Evolutionary conservation across 2,797 vertebrate genomes (phyloP).

Genomic region (Smutsia temminckii): DNA sequence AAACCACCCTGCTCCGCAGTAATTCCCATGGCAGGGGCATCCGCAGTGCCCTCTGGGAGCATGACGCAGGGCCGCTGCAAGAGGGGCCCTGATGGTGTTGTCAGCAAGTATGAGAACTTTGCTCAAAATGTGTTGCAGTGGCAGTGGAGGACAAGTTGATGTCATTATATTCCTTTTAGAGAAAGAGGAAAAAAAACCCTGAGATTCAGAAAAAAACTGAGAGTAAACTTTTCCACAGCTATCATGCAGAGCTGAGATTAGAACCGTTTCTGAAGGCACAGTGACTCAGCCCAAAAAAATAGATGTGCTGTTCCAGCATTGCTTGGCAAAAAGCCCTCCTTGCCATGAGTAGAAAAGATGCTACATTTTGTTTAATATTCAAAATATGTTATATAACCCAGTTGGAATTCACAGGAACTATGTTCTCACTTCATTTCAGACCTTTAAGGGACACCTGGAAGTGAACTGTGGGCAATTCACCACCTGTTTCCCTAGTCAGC

Average conservation of each 20-base stretch:
- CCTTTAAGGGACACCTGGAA: constrained; percentile 34
- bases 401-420: constrained; percentile 61
- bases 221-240: constrained; percentile 72
- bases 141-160: constrained; percentile 75
- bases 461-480: background rate
- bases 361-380: constrained; percentile 69
- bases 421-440: constrained; percentile 35
- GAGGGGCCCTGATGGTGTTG: background rate
- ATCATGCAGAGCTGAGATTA: constrained; percentile 75
- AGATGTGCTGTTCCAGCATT: constrained; percentile 74
- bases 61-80: background rate
- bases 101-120: constrained; percentile 43
- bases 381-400: constrained; percentile 70
- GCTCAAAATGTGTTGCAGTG: constrained; percentile 49
- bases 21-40: background rate
- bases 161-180: constrained; percentile 74
- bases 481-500: background rate
- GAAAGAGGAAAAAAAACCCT: background rate
- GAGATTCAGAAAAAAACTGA: constrained; percentile 47
- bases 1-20: background rate
- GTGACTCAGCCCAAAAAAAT: constrained; percentile 76
- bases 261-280: constrained; percentile 72
- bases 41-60: background rate
- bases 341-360: constrained; percentile 63
- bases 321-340: constrained; percentile 69